Percentiles rank a stretch among this genome's conserved stretches.
Evolutionary conservation across 2,797 vertebrate species (phyloP).

Genomic region (Podarcis siculus): DNA sequence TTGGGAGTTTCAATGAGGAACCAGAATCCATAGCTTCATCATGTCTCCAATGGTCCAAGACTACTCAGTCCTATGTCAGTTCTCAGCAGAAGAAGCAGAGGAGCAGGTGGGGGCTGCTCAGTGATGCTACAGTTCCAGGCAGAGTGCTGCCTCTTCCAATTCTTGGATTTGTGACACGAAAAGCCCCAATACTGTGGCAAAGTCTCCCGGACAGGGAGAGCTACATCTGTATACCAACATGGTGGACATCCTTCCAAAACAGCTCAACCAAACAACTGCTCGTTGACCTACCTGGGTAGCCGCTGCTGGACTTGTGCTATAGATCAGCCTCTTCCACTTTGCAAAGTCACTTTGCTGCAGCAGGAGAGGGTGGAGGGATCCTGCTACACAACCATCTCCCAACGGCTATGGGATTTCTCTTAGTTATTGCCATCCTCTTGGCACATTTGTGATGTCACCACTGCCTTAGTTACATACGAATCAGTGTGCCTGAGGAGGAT

Average conservation of each 20-base stretch:
- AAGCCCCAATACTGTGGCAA: not conserved
- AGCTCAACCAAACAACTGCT: not conserved
- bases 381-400: not conserved
- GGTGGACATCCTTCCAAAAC: not conserved
- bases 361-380: too few relatives aligned
- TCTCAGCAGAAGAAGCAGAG: not conserved
- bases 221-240: too few relatives aligned
- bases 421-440: not conserved
- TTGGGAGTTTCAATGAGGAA: not conserved
- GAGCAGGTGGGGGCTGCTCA: not conserved
- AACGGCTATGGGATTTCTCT: too few relatives aligned
- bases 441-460: not conserved
- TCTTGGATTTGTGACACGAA: not conserved
- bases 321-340: not conserved
- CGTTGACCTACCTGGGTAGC: not conserved
- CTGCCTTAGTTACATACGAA: not conserved
- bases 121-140: not conserved
- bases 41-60: not conserved
- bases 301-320: not conserved
- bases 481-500: not conserved
- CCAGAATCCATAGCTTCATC: not conserved
- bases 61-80: not conserved
- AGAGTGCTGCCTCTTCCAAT: not conserved
- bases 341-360: not conserved
- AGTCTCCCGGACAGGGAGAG: not conserved